Conservation (phyloP, 2,113 vertebrate species). For the Menidia beryllina region DNA sequence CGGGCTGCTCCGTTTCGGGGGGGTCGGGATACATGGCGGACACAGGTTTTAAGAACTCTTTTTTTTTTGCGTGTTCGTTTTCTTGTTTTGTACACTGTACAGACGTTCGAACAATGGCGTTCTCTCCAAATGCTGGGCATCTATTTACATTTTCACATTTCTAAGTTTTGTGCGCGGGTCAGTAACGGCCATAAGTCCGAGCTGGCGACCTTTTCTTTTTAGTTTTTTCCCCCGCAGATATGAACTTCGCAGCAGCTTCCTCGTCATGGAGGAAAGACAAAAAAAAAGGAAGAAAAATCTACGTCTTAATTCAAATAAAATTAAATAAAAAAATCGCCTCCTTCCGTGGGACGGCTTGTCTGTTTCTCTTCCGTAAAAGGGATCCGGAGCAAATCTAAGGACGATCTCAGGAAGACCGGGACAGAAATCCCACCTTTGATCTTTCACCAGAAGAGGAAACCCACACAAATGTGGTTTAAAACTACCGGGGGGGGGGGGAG, state of each 20-base stretch:
- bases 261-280: not conserved
- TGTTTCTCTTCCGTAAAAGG: slow-evolving; percentile 22
- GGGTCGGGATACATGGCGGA: slow-evolving; percentile 31
- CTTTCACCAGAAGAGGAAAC: slow-evolving; percentile 25
- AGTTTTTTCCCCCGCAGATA: slow-evolving; percentile 1
- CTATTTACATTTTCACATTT: slow-evolving; percentile 69
- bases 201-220: no score
- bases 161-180: slow-evolving; percentile 63
- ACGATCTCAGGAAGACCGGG: slow-evolving; percentile 4
- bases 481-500: slow-evolving; percentile 19
- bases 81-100: slow-evolving; percentile 32
- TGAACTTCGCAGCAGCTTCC: slow-evolving; percentile 45
- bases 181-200: no score
- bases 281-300: no score
- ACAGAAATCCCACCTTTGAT: slow-evolving; percentile 12
- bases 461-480: slow-evolving; percentile 50
- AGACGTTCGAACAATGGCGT: slow-evolving; percentile 31
- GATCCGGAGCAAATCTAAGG: not conserved
- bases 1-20: no score
- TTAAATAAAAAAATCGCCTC: not conserved
- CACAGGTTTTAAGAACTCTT: slow-evolving; percentile 6
- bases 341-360: slow-evolving; percentile 4
- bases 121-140: slow-evolving; percentile 14
- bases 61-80: not conserved
- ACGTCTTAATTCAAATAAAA: no score